These are phyloP conservation scores for Panopea generosa DNA, from an alignment of 2,888 invertebrate genomes.

Conservation along the genomic window DNA sequence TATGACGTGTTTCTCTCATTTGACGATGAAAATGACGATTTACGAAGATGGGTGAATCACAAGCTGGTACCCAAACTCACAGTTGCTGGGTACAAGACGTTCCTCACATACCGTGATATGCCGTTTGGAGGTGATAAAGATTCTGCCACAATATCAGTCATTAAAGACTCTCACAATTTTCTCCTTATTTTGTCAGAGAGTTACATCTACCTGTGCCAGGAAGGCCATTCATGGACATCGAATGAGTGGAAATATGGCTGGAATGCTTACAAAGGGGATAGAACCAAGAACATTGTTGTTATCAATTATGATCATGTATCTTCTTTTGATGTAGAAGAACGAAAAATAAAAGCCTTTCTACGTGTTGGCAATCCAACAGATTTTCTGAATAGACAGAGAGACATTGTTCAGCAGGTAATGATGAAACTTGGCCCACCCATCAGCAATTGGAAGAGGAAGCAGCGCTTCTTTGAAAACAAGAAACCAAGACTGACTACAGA, in stretches of 20 bases:
- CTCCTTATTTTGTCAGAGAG: slow-evolving; percentile 33
- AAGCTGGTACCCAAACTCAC: slow-evolving; percentile 19
- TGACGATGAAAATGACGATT: slow-evolving; percentile 34
- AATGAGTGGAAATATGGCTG: slow-evolving; percentile 47
- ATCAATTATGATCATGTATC: slow-evolving; percentile 42
- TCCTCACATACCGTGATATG: slow-evolving; percentile 33
- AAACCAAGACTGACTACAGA: too few relatives aligned
- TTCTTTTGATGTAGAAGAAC: slow-evolving; percentile 26
- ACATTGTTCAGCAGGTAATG: slow-evolving; percentile 32
- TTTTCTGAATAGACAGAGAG: slow-evolving; percentile 27
- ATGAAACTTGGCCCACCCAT: slow-evolving; percentile 31
- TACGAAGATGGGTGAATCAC: slow-evolving; percentile 30
- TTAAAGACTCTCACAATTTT: slow-evolving; percentile 30
- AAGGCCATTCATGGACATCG: slow-evolving; percentile 24
- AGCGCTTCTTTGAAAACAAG: too few relatives aligned
- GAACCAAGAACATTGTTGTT: slow-evolving; percentile 23
- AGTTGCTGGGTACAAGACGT: slow-evolving; percentile 16
- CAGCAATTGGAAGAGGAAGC: too few relatives aligned
- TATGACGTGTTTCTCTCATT: slow-evolving; percentile 43
- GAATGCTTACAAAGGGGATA: slow-evolving; percentile 23
- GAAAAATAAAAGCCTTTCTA: slow-evolving; percentile 36
- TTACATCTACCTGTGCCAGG: slow-evolving; percentile 22
- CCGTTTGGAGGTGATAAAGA: slow-evolving; percentile 29
- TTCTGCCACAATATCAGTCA: slow-evolving; percentile 15
- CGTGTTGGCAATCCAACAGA: slow-evolving; percentile 31